Percentiles rank a stretch among this genome's conserved stretches.
phyloP scores from a whole-genome alignment of 2,888 invertebrate genomes.

The Augiades crinisus region DNA sequence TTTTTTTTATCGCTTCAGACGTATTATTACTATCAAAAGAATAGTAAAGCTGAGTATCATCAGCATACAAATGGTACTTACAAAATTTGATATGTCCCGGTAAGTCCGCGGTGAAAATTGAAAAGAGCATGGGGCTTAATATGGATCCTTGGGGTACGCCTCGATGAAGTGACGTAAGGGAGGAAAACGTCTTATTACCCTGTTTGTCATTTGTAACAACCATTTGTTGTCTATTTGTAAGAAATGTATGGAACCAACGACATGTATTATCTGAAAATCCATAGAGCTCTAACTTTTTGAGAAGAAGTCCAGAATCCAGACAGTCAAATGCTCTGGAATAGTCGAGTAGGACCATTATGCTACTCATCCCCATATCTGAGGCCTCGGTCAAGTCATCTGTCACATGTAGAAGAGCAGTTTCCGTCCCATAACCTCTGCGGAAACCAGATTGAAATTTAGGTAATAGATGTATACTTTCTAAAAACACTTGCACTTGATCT shows the following conservation, averaged over 20 bases:
- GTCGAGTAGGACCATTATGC: too few relatives aligned
- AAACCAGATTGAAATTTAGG: constrained; percentile 18
- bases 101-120: constrained; percentile 1
- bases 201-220: neutral
- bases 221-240: neutral
- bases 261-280: neutral
- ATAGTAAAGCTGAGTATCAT: constrained; percentile 2
- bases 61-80: constrained; percentile 5
- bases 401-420: constrained; percentile 27
- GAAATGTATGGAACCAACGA: neutral
- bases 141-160: constrained; percentile 1
- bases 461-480: too few relatives aligned
- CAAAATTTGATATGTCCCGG: neutral
- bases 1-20: neutral
- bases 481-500: too few relatives aligned
- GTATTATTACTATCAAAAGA: neutral
- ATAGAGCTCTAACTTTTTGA: too few relatives aligned
- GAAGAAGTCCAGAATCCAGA: too few relatives aligned
- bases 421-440: constrained; percentile 15
- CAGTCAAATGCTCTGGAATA: too few relatives aligned
- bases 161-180: neutral
- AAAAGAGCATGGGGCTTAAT: constrained; percentile 1
- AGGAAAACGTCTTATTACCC: neutral
- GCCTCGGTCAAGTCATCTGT: constrained; percentile 29
- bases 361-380: constrained; percentile 9